Evolutionary conservation across 2,888 invertebrate genomes (phyloP).

Genomic region (Acleris holmiana): DNA sequence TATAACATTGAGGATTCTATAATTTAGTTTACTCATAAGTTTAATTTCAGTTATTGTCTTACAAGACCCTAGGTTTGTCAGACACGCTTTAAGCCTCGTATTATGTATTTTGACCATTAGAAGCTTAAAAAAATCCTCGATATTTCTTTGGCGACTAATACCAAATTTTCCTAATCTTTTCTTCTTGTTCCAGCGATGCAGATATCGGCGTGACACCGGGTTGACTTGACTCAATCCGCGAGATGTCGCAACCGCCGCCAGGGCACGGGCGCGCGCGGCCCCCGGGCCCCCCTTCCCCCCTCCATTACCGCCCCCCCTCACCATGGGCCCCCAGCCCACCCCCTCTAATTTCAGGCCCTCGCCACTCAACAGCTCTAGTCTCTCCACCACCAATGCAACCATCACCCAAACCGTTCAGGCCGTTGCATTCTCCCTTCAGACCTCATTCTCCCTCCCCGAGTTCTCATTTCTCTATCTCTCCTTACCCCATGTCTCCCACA

Average conservation of each 20-base stretch:
- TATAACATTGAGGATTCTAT: no score
- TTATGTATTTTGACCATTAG: no score
- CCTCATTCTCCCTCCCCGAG: conserved; percentile 79
- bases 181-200: conserved; percentile 80
- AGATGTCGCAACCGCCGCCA: conserved; percentile 80
- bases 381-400: conserved; percentile 85
- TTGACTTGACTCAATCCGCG: conserved; percentile 81
- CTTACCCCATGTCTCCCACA: conserved; percentile 83
- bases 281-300: conserved; percentile 82
- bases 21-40: no score
- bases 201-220: conserved; percentile 81
- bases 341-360: conserved; percentile 87
- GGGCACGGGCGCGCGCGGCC: conserved; percentile 78
- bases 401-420: conserved; percentile 78
- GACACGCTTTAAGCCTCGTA: no score
- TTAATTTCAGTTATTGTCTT: no score
- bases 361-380: conserved; percentile 82
- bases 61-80: no score
- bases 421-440: conserved; percentile 74
- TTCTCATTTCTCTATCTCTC: conserved; percentile 80
- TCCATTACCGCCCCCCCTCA: conserved; percentile 89
- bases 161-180: neutral
- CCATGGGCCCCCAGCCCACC: conserved; percentile 91
- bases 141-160: conserved; percentile 7
- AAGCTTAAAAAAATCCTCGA: no score